phyloP scores from a whole-genome alignment of 2,113 vertebrate species.

The Elgaria multicarinata region DNA sequence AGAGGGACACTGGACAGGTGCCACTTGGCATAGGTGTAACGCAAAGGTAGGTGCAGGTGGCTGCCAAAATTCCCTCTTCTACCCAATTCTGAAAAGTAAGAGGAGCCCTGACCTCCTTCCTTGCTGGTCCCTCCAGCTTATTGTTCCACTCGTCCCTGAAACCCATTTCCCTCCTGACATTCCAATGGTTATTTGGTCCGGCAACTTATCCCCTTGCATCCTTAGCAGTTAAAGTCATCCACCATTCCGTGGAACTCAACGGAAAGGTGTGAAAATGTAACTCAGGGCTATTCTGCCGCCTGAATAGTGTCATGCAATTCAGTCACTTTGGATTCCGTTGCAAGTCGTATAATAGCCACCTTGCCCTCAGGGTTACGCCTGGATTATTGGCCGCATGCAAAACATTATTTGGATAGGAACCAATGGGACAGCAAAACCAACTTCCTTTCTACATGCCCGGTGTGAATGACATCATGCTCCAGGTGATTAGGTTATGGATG shows the following conservation, averaged over 20 bases:
- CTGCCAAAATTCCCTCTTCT: not conserved
- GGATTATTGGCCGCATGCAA: not conserved
- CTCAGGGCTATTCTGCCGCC: not conserved
- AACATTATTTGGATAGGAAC: not conserved
- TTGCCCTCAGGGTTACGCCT: not conserved
- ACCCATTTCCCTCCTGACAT: not conserved
- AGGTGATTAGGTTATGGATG: conserved; percentile 23
- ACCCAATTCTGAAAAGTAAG: not conserved
- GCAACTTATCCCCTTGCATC: not conserved
- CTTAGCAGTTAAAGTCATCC: not conserved
- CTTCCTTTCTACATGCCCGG: conserved; percentile 20
- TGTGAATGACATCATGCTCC: conserved; percentile 24
- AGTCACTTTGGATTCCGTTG: not conserved
- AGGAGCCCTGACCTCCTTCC: not conserved
- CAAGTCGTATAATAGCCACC: not conserved
- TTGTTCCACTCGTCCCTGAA: not conserved
- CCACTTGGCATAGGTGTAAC: no score
- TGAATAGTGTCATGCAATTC: not conserved
- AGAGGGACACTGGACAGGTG: not conserved
- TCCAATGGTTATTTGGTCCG: not conserved
- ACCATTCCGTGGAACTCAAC: not conserved
- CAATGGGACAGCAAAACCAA: not conserved
- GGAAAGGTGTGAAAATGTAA: conserved; percentile 36
- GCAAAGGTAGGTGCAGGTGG: not conserved
- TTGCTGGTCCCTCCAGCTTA: not conserved